Base-by-base conservation (phyloP, 2,888 invertebrate species). In the Drosophila affinis region DNA sequence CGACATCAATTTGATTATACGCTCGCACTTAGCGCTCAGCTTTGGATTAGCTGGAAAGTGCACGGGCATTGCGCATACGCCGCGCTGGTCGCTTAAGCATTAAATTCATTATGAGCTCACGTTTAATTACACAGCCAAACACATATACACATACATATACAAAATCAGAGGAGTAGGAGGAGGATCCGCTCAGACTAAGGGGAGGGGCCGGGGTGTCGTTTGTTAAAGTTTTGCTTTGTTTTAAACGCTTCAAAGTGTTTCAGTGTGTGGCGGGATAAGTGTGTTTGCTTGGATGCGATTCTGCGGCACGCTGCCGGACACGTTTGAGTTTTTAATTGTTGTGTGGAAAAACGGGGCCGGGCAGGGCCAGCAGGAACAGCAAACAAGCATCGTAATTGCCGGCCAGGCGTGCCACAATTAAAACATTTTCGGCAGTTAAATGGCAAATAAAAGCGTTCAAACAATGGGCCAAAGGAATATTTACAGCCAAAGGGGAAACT, bases 281-380 rank as follows among this genome's bases (percentile, higher is more conserved):
- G 29, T 17, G n/a, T 34, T 52, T 44, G 14, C 34, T 18, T 24
- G 72, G 72, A 74, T 78, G 77, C 68, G 69, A 85, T 79, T 85
- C 74, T 62, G 83, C 69, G 70, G 82, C 54, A n/a, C 47, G 53
- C 55, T 34, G 39, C 45, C 51, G 54, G 21, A 29, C 24, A 55
- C 72, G 82, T 64, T 39, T 67, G 68, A 76, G 86, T 74, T 58
- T 73, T 86, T 83, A 88, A 83, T 88, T 88, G 86, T 78, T 82
- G 76, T 82, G 86, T 76, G 74, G 74, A 69, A 73, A 76, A 75
- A 75, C 12, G 14, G 77, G 76, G 70, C 75, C 77, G 68, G 34
- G 10, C 32, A 10, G 21, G 21, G 21, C 21, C 21, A 1, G 3
- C 32, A 34, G 32, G 32, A 34, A 14, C 34, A 14, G 34, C 34